Evolutionary conservation across 2,113 vertebrate species (phyloP), one percentile per base, ranked within the genome.

Genomic region (Eudyptes chrysolophus): DNA sequence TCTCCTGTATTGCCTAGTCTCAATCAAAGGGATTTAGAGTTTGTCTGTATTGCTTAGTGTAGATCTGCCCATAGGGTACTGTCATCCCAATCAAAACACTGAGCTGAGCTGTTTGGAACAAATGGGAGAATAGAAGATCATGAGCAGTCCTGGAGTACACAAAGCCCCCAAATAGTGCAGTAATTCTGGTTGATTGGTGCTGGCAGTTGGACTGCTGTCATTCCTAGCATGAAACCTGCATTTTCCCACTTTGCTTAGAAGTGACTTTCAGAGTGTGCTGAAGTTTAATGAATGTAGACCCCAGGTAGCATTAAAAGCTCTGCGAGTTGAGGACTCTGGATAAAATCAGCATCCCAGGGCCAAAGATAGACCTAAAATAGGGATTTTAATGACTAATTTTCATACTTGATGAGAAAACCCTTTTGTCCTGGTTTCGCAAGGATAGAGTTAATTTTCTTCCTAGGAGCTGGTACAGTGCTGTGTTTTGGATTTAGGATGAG

Each of bases 281-380:
- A 96, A 86, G 36, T 95, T 90, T 95, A 95, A 95, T 92, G 76
- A 93, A 88, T 86, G 62, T 60, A 82, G 66, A 82, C 68, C 70
- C 80, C 78, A 75, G 91, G 36, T 74, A 42, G 92, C 36, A n/a
- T 25, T 34, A 34, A 65, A 86, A 96, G 87, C 90, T 94, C 89
- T 95, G 65, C 72, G 49, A 84, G 84, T 94, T 93, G 97, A 94
- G 84, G 74, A 90, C 74, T 96, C 86, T 92, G 89, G 79, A 87
- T 52, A 87, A 92, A 95, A 95, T 95, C 96, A 97, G 70, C 95
- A 90, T 94, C 96, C 92, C 49, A 88, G 89, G 84, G 94, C 61
- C 62, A 91, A 80, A 60, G 55, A 77, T 82, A 44, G 52, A 92
- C 70, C 92, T 91, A 76, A 94, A 96, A 82, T 44, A 66, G 69